Conservation (phyloP, 2,113 vertebrate species). For the Perccottus glenii region DNA sequence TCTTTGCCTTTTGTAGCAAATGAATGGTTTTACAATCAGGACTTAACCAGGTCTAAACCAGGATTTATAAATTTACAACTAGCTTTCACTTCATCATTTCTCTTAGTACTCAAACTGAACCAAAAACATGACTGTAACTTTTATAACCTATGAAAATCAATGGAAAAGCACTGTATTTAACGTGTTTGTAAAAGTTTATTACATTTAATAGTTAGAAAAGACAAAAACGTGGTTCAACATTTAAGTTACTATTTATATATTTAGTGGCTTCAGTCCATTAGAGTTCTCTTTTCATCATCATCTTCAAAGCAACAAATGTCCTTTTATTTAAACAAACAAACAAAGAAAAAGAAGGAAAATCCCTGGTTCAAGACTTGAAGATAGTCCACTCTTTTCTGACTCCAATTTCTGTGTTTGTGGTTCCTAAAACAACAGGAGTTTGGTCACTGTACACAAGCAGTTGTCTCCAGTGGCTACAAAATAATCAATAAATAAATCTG, state of each 20-base stretch:
- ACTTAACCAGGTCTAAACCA: too few relatives aligned
- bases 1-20: too few relatives aligned
- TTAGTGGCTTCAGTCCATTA: background rate
- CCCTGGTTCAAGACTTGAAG: background rate
- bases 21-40: too few relatives aligned
- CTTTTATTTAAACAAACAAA: background rate
- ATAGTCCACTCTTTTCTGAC: background rate
- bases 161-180: background rate
- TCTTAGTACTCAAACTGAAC: too few relatives aligned
- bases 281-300: too few relatives aligned
- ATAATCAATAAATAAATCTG: too few relatives aligned
- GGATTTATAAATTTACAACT: too few relatives aligned
- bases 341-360: background rate
- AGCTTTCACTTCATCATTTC: too few relatives aligned
- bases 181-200: background rate
- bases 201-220: conserved; percentile 5
- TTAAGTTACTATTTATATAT: background rate
- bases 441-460: too few relatives aligned
- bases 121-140: too few relatives aligned
- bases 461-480: too few relatives aligned
- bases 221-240: background rate
- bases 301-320: background rate
- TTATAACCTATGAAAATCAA: too few relatives aligned
- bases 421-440: background rate
- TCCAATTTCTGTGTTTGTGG: background rate